Conservation (phyloP, 2,113 vertebrate species). For the Neogale vison region DNA sequence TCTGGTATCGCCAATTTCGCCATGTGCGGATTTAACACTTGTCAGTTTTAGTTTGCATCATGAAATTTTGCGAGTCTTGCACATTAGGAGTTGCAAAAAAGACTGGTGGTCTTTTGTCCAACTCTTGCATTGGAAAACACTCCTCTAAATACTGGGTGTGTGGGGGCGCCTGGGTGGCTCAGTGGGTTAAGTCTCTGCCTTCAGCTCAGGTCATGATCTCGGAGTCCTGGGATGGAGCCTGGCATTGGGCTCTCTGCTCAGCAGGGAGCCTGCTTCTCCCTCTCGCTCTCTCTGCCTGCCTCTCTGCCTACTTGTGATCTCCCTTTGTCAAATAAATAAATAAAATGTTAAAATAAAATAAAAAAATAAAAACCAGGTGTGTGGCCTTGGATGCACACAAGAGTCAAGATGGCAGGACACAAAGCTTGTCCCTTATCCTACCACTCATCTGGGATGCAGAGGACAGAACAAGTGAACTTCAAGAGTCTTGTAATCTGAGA, state of each 20-base stretch:
- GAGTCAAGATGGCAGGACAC: background rate
- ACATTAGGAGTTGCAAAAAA: background rate
- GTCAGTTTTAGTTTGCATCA: slow-evolving; percentile 2
- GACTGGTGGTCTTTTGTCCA: background rate
- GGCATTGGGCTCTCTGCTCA: too few species aligned
- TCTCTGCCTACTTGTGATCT: too few species aligned
- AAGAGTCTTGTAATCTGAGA: background rate
- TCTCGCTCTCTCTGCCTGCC: too few species aligned
- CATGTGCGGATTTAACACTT: slow-evolving; percentile 16
- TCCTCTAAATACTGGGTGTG: background rate
- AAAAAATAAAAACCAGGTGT: background rate
- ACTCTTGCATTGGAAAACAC: background rate
- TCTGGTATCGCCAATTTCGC: background rate
- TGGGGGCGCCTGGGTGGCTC: background rate
- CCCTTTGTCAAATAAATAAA: too few species aligned
- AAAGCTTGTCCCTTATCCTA: too few species aligned
- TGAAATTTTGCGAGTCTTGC: background rate
- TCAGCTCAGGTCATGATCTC: too few species aligned
- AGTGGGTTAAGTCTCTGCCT: too few species aligned
- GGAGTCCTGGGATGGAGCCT: too few species aligned
- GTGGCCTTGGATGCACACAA: background rate
- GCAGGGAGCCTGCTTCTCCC: too few species aligned
- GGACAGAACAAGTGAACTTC: background rate
- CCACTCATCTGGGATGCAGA: accelerated
- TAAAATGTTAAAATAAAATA: too few species aligned